These are phyloP conservation scores for Aptenodytes forsteri DNA, from an alignment of 2,113 vertebrate species.

Conservation along the genomic window DNA sequence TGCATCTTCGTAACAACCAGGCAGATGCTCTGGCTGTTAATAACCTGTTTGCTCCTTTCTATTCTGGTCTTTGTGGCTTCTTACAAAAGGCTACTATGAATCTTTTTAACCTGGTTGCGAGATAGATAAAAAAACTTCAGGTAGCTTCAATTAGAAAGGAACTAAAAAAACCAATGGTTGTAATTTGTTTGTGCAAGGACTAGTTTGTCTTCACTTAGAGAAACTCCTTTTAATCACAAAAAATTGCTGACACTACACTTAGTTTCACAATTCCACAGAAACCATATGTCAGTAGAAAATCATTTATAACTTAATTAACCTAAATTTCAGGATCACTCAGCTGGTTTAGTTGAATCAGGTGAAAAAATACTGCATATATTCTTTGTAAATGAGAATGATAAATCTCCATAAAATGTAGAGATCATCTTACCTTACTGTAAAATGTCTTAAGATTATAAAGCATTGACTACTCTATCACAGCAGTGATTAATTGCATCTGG, in stretches of 20 bases:
- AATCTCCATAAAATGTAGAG: slow-evolving; percentile 47
- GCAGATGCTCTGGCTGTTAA: neutral
- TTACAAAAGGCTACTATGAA: neutral
- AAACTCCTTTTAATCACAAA: slow-evolving; percentile 35
- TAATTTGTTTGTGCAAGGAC: neutral
- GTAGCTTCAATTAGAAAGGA: neutral
- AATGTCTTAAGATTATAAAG: slow-evolving; percentile 26
- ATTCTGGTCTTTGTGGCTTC: neutral
- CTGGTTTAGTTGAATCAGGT: slow-evolving; percentile 48
- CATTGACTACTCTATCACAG: neutral
- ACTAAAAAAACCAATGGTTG: neutral
- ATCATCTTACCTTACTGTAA: slow-evolving; percentile 6
- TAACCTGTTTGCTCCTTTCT: neutral
- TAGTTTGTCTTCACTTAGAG: slow-evolving; percentile 54
- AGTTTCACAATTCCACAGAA: slow-evolving; percentile 4
- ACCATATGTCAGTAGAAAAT: slow-evolving; percentile 19
- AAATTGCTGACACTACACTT: slow-evolving; percentile 30
- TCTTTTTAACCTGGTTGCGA: neutral
- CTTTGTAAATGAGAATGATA: slow-evolving; percentile 45
- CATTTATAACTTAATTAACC: slow-evolving; percentile 57
- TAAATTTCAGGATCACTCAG: slow-evolving; percentile 48
- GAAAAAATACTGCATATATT: slow-evolving; percentile 11
- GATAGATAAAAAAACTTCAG: neutral
- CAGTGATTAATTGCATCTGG: slow-evolving; percentile 33
- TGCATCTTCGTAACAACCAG: neutral